These are phyloP conservation scores for Picathartes gymnocephalus DNA, from an alignment of 2,113 vertebrate species.

Conservation along the genomic window DNA sequence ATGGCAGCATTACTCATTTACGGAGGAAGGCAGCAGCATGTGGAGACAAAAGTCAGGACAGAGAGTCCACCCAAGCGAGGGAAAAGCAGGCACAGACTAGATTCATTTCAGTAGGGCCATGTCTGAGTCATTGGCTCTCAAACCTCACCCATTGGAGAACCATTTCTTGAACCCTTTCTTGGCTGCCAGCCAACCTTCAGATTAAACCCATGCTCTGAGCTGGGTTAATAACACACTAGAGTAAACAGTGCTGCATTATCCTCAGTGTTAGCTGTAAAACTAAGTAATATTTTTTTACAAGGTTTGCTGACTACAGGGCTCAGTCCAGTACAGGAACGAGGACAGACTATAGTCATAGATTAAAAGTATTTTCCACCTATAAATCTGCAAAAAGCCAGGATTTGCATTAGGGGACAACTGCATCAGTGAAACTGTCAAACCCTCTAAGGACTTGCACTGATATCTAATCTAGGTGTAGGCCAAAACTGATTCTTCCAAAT, in stretches of 20 bases:
- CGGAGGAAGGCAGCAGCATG: neutral
- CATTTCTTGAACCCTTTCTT: neutral
- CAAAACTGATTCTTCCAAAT: neutral
- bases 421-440: neutral
- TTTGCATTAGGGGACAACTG: neutral
- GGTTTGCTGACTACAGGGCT: neutral
- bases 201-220: neutral
- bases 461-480: accelerated
- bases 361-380: neutral
- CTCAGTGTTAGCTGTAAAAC: neutral
- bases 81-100: neutral
- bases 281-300: neutral
- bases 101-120: neutral
- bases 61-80: neutral
- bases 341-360: accelerated
- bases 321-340: neutral
- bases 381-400: neutral
- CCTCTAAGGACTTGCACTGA: neutral
- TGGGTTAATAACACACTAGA: neutral
- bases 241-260: neutral
- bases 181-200: neutral
- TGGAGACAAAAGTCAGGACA: neutral
- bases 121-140: neutral
- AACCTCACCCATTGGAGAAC: neutral
- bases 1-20: neutral